Conservation (phyloP, 64 coral and sea anemone genomes). For the Montipora capricornis region DNA sequence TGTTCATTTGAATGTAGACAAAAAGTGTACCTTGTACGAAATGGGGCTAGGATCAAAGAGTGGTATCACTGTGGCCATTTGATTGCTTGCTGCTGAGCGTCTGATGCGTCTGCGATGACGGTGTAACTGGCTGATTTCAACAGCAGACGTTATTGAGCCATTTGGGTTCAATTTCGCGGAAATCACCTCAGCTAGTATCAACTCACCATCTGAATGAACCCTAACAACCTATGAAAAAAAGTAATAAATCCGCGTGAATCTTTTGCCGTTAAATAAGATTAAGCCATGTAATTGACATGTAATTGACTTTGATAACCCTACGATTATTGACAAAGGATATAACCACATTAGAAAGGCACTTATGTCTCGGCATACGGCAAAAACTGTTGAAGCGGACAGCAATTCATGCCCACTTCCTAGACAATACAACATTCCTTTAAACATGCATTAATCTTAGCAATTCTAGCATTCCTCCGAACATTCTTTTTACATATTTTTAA, state of each 20-base stretch:
- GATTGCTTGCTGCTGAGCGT: slow-evolving; percentile 9
- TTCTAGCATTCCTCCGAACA: no score
- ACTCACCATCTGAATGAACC: slow-evolving; percentile 42
- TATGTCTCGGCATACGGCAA: no score
- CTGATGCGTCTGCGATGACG: slow-evolving; percentile 13
- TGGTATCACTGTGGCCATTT: background rate
- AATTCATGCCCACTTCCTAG: no score
- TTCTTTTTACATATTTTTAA: no score
- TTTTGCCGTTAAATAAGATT: background rate
- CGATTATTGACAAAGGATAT: no score
- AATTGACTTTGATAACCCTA: no score
- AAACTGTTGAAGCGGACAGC: no score
- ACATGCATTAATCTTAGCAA: no score
- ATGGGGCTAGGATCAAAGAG: background rate
- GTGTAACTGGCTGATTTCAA: slow-evolving; percentile 55
- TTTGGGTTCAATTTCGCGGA: slow-evolving; percentile 62
- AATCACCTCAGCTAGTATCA: slow-evolving; percentile 70
- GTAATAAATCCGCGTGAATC: background rate
- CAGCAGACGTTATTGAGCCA: slow-evolving; percentile 54
- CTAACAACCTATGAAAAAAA: background rate
- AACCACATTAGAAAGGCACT: no score
- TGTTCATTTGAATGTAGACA: background rate
- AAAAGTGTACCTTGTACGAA: slow-evolving; percentile 7
- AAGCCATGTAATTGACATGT: background rate
- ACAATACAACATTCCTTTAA: no score